These are phyloP conservation scores for Eristalis intricaria DNA, from an alignment of 2,888 invertebrate genomes.

Conservation along the genomic window DNA sequence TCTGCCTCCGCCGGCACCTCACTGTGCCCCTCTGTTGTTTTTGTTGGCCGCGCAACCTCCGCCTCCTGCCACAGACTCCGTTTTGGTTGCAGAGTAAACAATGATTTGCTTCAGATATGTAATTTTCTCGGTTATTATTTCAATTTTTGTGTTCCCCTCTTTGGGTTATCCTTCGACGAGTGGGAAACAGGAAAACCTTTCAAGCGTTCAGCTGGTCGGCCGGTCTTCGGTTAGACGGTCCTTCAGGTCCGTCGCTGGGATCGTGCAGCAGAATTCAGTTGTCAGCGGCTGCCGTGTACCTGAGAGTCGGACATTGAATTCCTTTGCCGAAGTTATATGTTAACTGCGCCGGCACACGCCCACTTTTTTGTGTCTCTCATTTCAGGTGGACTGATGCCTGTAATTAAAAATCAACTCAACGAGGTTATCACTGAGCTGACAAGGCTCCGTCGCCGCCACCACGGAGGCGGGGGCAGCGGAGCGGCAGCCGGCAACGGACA, in stretches of 20 bases:
- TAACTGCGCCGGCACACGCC: constrained; percentile 62
- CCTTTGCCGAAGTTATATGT: constrained; percentile 57
- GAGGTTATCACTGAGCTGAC: constrained; percentile 60
- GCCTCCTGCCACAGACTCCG: constrained; percentile 42
- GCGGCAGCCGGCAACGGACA: not conserved
- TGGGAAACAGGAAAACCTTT: constrained; percentile 69
- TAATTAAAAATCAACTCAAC: constrained; percentile 71
- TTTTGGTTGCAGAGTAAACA: constrained; percentile 73
- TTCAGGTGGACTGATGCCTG: constrained; percentile 59
- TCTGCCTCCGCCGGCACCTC: not conserved
- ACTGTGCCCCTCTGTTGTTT: not conserved
- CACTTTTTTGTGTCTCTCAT: constrained; percentile 51
- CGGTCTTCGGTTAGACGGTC: no score
- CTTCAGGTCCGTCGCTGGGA: no score
- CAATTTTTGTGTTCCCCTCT: constrained; percentile 25
- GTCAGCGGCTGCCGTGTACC: constrained; percentile 50
- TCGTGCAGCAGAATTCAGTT: constrained; percentile 51
- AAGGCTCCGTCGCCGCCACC: not conserved
- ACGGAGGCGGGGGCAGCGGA: not conserved
- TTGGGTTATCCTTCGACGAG: constrained; percentile 28
- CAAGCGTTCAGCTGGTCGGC: constrained; percentile 20
- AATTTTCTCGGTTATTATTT: constrained; percentile 72
- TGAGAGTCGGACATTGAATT: constrained; percentile 58
- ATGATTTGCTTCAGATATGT: constrained; percentile 73
- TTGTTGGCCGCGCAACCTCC: not conserved